Base-by-base conservation (phyloP, 2,888 invertebrate genomes). In the Noctua pronuba region DNA sequence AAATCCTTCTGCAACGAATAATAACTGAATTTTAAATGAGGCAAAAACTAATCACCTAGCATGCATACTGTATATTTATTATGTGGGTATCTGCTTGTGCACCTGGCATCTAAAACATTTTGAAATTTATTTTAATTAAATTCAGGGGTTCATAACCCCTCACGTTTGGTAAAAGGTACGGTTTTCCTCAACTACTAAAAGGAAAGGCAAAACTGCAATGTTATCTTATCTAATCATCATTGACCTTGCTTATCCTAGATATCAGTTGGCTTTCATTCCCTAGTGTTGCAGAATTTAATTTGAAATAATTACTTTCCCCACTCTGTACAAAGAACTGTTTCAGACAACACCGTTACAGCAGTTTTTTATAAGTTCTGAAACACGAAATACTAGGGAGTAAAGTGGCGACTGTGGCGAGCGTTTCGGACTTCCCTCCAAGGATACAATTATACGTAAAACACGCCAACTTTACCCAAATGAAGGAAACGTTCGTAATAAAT, bases 401-500 rank as follows among this genome's bases (percentile, higher is more conserved):
- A 31, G 41, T n/a, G 64, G 65, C n/a, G 16, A 41, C 11, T 65
- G 71, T 78, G 78, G 78, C 41, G n/a, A 77, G 41, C 64, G 41
- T 68, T 66, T 77, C 55, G 58, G 70, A 68, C 84, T 83, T 55
- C 60, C 67, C 68, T 74, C 74, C 60, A 60, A 79, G 80, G 77
- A 81, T 81, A 86, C 75, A 88, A 85, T 85, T 85, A 82, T 82
- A 77, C 52, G 76, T 62, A 75, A 77, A 87, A 88, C 79, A 88
- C 79, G 80, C 81, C 46, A 81, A 83, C 78, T 86, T 84, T 28
- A 70, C 70, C 68, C 65, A 81, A 86, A 82, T 81, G 74, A 81
- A 84, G 76, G 87, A 82, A 87, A 85, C 82, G 69, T 75, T 88
- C n/a, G 81, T 82, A 80, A 86, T 87, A 87, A 86, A 83, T 86